Evolutionary conservation across 2,797 vertebrate species (phyloP).

Genomic region (Anguilla megastoma): DNA sequence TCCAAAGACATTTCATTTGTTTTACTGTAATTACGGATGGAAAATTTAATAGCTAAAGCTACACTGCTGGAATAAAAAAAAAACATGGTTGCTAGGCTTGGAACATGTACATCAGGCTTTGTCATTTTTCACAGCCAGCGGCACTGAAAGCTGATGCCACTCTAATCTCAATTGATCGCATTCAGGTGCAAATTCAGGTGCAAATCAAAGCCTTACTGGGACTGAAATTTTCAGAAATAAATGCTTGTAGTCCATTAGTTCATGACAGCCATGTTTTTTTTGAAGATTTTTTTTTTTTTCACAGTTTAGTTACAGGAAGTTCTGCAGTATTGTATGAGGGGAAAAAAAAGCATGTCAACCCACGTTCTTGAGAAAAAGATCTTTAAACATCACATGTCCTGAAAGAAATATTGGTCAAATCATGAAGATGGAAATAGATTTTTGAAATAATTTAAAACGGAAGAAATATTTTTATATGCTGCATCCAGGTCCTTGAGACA

Average conservation of each 20-base stretch:
- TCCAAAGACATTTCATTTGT: neutral
- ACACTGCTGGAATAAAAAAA: neutral
- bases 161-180: neutral
- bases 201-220: neutral
- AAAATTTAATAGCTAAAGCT: neutral
- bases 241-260: neutral
- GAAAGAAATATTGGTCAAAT: no score
- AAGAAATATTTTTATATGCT: no score
- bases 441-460: no score
- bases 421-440: no score
- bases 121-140: no score
- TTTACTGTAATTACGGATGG: neutral
- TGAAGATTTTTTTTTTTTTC: neutral
- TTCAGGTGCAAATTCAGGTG: neutral
- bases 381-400: no score
- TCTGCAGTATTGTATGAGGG: no score
- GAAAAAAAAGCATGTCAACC: no score
- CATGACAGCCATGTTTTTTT: neutral
- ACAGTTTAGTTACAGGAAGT: neutral
- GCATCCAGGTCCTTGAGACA: no score
- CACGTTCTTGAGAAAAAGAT: no score
- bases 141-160: neutral
- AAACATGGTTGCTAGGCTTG: neutral
- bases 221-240: neutral
- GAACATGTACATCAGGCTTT: neutral